Conservation (phyloP, 2,797 vertebrate genomes). For the Aphelocoma californica region DNA sequence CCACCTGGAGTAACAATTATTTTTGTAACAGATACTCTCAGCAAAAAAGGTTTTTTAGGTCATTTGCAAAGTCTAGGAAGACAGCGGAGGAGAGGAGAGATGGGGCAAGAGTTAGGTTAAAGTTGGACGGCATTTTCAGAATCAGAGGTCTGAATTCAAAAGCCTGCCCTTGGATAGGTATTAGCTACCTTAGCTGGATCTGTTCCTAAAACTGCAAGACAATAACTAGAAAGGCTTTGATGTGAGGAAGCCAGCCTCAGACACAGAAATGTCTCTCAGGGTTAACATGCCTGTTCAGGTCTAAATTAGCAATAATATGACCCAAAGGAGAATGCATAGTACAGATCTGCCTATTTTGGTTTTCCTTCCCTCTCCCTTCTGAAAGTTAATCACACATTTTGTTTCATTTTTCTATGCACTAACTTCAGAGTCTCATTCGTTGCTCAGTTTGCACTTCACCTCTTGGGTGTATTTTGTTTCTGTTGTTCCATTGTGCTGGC, state of each 20-base stretch:
- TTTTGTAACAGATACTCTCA: background rate
- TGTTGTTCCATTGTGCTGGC: constrained; percentile 56
- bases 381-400: background rate
- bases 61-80: background rate
- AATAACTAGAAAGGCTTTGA: background rate
- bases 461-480: constrained; percentile 49
- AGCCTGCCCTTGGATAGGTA: background rate
- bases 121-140: background rate
- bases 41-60: background rate
- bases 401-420: background rate
- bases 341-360: background rate
- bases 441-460: background rate
- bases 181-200: background rate
- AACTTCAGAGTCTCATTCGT: constrained; percentile 7
- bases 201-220: background rate
- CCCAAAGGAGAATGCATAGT: background rate
- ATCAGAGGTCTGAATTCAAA: background rate
- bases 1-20: background rate
- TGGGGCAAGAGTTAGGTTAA: background rate
- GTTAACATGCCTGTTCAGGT: background rate
- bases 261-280: background rate
- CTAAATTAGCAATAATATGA: background rate
- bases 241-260: background rate
- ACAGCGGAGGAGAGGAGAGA: background rate
- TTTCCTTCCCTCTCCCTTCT: background rate